Base-by-base conservation (phyloP, 2,888 invertebrate genomes). In the Brachypalpus laphriformis region DNA sequence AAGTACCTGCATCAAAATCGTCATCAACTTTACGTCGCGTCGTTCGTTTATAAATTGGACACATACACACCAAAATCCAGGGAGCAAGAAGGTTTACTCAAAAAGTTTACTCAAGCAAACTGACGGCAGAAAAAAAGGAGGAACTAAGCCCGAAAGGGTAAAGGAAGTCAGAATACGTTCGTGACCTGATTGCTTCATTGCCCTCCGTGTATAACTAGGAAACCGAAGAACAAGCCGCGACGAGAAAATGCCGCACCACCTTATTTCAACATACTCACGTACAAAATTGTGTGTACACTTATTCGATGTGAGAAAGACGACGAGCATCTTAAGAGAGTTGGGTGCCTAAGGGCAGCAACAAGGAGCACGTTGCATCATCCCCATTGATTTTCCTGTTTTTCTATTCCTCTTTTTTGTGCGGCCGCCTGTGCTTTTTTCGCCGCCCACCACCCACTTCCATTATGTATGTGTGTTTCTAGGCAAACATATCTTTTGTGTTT, bases 151-250 rank as follows among this genome's bases (percentile, higher is more conserved):
- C 78, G 61, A 82, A 78, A 74, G 78, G 82, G 78, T 78, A 61
- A 56, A 54, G 72, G 56, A 72, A 78, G 61, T 66, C 78, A 72
- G 61, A 54, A 78, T 66, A 78, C 72, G 61, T 72, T 82, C 72
- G 61, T 82, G 82, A 82, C 82, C 82, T 68, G 78, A 78, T 82
- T 82, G 82, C 61, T 56, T 40, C 47, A 68, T 61, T 82, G 47
- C 31, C 59, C 65, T 42, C 22, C 61, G 20, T 18, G 45, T 56
- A 34, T 31, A 65, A 66, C 57, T 61, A 72, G 78, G 72, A 78
- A 82, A 66, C 56, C 34, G 40, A 42, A 51, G 49, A 37, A 42
- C 6, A 65, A 49, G 42, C 65, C 57, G 56, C 59, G 78, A 54
- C 78, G 54, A 20, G 61, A 78, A 78, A 82, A 68, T 49, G 78